phyloP scores from a whole-genome alignment of 2,113 vertebrate genomes.

The Heterotis niloticus region DNA sequence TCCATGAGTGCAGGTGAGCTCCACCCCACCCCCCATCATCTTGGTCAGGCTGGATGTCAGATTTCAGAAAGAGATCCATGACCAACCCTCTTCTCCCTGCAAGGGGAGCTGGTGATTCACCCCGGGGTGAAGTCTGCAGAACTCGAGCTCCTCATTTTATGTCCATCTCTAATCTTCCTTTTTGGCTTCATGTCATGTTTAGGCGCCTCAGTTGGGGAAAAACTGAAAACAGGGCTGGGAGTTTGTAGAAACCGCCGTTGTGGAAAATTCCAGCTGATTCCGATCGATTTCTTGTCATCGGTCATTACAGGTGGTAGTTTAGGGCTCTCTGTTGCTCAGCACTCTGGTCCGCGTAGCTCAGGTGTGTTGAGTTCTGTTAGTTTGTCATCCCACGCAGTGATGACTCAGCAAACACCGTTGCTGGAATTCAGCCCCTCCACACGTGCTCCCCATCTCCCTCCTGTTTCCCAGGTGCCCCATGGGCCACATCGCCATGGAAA shows the following conservation, averaged over 20 bases:
- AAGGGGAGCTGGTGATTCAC: background rate
- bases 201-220: background rate
- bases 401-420: background rate
- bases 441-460: conserved; percentile 12
- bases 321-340: background rate
- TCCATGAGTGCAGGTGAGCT: conserved; percentile 80
- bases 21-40: background rate
- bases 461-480: conserved; percentile 68
- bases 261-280: background rate
- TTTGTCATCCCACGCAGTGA: background rate
- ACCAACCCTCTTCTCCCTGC: background rate
- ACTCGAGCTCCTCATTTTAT: background rate
- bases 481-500: conserved; percentile 73
- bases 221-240: background rate
- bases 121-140: background rate
- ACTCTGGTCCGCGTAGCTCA: background rate
- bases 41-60: background rate
- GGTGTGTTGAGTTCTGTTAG: background rate
- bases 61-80: background rate
- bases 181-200: background rate
- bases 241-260: background rate
- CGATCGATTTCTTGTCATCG: background rate
- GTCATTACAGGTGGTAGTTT: too few species aligned
- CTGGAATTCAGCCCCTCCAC: too few species aligned
- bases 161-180: background rate